phyloP scores from a whole-genome alignment of 2,797 vertebrate species.

The Enteromius fasciolatus region DNA sequence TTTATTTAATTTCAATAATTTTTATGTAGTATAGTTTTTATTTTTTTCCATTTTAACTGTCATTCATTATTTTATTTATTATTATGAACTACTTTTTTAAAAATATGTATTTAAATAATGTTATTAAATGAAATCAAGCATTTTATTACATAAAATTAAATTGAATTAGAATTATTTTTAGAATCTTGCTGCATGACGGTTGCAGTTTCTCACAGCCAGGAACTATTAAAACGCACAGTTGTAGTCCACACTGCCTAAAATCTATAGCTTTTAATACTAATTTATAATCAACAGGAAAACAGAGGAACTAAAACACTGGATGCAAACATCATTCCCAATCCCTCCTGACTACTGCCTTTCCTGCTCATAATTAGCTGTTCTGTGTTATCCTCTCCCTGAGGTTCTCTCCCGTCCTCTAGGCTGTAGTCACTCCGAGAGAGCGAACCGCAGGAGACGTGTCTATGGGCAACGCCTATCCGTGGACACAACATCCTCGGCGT shows the following conservation, averaged over 20 bases:
- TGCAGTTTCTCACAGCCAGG: neutral
- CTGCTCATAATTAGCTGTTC: conserved; percentile 44
- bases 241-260: neutral
- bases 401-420: conserved; percentile 29
- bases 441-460: conserved; percentile 43
- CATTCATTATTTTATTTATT: neutral
- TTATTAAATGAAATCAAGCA: neutral
- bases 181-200: neutral
- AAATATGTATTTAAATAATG: too few relatives aligned
- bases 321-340: conserved; percentile 11
- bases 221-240: neutral
- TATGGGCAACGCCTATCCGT: conserved; percentile 39
- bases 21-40: neutral
- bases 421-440: conserved; percentile 32
- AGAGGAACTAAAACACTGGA: neutral
- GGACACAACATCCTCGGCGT: neutral
- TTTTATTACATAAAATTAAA: neutral
- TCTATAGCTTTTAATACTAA: neutral
- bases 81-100: too few relatives aligned
- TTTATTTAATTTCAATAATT: neutral
- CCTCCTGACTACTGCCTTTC: conserved; percentile 16
- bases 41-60: neutral
- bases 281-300: neutral
- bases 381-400: conserved; percentile 45
- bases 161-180: neutral